A percentile compares a stretch with the other conserved stretches of the same genome.
Conservation (phyloP, 2,888 invertebrate genomes). For the Actias luna region DNA sequence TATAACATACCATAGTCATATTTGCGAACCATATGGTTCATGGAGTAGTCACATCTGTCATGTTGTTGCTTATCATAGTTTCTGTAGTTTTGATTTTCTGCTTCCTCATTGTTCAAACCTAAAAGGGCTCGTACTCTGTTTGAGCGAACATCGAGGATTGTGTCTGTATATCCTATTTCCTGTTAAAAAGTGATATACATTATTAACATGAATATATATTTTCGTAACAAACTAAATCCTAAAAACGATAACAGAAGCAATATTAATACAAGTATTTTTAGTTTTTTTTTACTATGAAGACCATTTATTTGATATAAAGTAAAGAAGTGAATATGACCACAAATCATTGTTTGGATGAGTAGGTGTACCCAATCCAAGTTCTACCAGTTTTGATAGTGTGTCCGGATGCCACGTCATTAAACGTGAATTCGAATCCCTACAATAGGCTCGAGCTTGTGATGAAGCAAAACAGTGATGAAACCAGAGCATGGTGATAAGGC, state of each 20-base stretch:
- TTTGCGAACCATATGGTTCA: slow-evolving; percentile 69
- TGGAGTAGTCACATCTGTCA: slow-evolving; percentile 63
- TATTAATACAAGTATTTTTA: slow-evolving; percentile 28
- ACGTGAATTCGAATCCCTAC: too few species aligned
- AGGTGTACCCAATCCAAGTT: too few species aligned
- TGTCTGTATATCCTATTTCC: slow-evolving; percentile 99
- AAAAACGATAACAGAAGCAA: not conserved
- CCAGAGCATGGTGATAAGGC: too few species aligned
- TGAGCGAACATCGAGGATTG: slow-evolving; percentile 98
- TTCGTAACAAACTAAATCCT: not conserved
- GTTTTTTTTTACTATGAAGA: too few species aligned
- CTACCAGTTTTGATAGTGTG: too few species aligned
- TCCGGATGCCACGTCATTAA: too few species aligned
- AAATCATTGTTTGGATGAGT: too few species aligned
- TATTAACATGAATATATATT: not conserved
- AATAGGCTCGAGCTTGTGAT: too few species aligned
- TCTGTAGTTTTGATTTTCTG: slow-evolving; percentile 84
- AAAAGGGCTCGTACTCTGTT: slow-evolving; percentile 96
- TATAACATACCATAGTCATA: slow-evolving; percentile 65
- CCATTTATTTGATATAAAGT: too few species aligned
- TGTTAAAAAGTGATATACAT: slow-evolving; percentile 60
- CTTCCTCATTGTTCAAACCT: slow-evolving; percentile 91
- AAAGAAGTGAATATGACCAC: too few species aligned
- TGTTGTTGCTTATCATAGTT: slow-evolving; percentile 72
- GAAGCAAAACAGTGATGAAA: too few species aligned